phyloP scores from a whole-genome alignment of 2,113 vertebrate species.

The Cepphus grylle region DNA sequence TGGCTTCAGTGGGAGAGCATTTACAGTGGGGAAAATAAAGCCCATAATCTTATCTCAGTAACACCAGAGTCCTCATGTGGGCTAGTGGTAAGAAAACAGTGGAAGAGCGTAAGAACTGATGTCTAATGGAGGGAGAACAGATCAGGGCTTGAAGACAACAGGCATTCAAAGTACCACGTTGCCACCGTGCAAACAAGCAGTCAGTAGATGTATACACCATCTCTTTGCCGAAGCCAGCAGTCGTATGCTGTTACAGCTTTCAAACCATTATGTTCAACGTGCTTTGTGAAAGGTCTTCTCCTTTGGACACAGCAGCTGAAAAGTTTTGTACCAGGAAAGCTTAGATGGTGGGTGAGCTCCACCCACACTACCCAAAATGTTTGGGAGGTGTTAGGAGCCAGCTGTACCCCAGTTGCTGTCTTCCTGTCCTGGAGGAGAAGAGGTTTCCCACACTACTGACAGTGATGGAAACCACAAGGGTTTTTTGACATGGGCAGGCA shows the following conservation, averaged over 20 bases:
- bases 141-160: neutral
- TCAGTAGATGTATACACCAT: fast-evolving
- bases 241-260: neutral
- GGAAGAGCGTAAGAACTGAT: neutral
- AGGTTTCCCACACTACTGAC: neutral
- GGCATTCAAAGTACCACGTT: neutral
- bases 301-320: neutral
- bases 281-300: neutral
- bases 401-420: neutral
- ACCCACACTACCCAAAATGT: neutral
- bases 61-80: neutral
- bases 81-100: neutral
- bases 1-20: neutral
- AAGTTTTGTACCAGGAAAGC: neutral
- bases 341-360: neutral
- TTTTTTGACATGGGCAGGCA: neutral
- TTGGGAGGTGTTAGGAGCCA: neutral
- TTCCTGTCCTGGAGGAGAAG: neutral
- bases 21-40: neutral
- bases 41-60: neutral
- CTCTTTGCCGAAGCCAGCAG: neutral
- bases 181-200: fast-evolving
- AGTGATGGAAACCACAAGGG: neutral
- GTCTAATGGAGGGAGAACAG: neutral
- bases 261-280: neutral